phyloP scores from a whole-genome alignment of 2,888 invertebrate species.

The Vanessa cardui region DNA sequence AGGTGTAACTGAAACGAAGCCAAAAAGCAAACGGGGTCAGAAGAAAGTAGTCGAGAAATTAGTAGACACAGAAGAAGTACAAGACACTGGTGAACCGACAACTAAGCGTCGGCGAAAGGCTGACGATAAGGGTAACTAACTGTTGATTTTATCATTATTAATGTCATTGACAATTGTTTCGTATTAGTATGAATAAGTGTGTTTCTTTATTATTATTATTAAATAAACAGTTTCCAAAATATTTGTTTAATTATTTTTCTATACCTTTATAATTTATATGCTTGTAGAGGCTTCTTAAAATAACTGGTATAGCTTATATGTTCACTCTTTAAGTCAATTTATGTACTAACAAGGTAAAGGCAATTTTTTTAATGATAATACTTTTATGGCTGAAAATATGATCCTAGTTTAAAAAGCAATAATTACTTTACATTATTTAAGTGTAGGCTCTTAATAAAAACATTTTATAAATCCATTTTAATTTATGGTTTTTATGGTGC shows the following conservation, averaged over 20 bases:
- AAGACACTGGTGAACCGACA: slow-evolving; percentile 61
- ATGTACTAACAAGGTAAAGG: slow-evolving; percentile 17
- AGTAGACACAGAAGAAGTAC: slow-evolving; percentile 53
- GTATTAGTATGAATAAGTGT: slow-evolving; percentile 65
- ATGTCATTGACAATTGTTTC: slow-evolving; percentile 59
- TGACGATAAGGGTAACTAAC: slow-evolving; percentile 78
- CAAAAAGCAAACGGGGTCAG: slow-evolving; percentile 65
- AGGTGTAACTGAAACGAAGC: slow-evolving; percentile 56
- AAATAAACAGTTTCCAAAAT: slow-evolving; percentile 73
- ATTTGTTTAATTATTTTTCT: slow-evolving; percentile 59
- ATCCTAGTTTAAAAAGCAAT: too few species aligned
- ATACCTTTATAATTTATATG: slow-evolving; percentile 31
- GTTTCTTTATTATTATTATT: slow-evolving; percentile 66
- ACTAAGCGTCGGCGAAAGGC: slow-evolving; percentile 70
- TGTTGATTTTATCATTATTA: slow-evolving; percentile 51
- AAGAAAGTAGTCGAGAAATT: slow-evolving; percentile 61
- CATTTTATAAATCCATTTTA: too few species aligned
- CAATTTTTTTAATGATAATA: not conserved
- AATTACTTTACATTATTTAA: too few species aligned
- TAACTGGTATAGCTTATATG: not conserved
- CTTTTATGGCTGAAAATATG: too few species aligned
- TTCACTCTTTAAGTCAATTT: not conserved
- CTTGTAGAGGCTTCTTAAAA: slow-evolving; percentile 1
- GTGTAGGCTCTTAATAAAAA: too few species aligned
- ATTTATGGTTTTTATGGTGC: too few species aligned